Evolutionary conservation across 2,113 vertebrate species (phyloP), one percentile per base, ranked within the genome.

Genomic region (Menura novaehollandiae): DNA sequence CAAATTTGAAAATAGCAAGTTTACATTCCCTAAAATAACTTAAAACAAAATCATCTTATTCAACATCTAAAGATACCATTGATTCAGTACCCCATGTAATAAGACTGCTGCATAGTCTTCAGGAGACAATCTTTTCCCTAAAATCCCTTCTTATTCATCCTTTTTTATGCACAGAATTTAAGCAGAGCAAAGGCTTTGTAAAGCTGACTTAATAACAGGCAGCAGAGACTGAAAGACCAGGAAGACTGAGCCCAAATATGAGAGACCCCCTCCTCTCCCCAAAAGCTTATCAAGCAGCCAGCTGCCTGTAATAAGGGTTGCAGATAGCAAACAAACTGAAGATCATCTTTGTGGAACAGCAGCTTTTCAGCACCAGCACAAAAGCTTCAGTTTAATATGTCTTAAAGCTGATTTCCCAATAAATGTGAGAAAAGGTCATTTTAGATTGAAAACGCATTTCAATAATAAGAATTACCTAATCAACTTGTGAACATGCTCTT

Each of bases 401-500:
- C 88, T 85, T 87, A 94, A 95, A 94, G 81, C 67, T 80, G 95
- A 92, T 64, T 93, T 85, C 66, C 89, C 90, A 89, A 96, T 97
- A 97, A 96, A 95, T 58, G 47, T 68, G 88, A 97, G 94, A 96
- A 97, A 98, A 98, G 93, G 96, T 97, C 49, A 97, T 88, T 96
- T 96, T 95, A 97, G 71, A 98, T 90, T 97, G 97, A 97, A 97
- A 97, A 88, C 47, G 74, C 63, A 92, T 96, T 97, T 84, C 91
- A 90, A 97, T 96, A 97, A 95, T 77, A 96, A 88, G 90, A 95
- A 97, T 95, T 89, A 96, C 86, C 91, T 91, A 95, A 97, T 93
- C 63, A 95, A 92, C 68, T 46, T 88, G 39, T 43, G 64, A 94
- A 63, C 52, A 47, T 76, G 69, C 89, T 97, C 74, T 90, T 91